Percentiles rank a stretch among this genome's conserved stretches.
phyloP scores from a whole-genome alignment of 2,888 invertebrate genomes.

The Parelbella ahira region DNA sequence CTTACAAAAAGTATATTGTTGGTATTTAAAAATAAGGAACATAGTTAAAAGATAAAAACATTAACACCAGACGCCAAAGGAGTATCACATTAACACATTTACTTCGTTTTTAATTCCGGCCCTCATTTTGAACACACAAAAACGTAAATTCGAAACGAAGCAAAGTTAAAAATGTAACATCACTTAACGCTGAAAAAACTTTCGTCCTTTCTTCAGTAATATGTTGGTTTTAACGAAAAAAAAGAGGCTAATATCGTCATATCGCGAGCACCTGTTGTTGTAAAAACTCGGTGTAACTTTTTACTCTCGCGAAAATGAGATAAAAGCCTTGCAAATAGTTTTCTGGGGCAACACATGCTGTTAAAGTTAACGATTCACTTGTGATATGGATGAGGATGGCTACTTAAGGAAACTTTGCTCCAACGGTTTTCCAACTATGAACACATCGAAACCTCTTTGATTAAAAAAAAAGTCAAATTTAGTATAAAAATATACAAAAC shows the following conservation, averaged over 20 bases:
- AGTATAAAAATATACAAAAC: too few species aligned
- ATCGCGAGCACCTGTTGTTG: conserved; percentile 73
- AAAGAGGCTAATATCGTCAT: conserved; percentile 56
- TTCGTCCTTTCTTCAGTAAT: conserved; percentile 14
- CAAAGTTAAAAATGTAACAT: conserved; percentile 20
- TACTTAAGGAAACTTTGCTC: conserved; percentile 37
- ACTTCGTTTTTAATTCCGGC: conserved; percentile 3
- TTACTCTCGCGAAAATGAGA: conserved; percentile 73
- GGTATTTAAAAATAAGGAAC: too few species aligned
- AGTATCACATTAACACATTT: too few species aligned
- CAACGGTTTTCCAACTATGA: conserved; percentile 21
- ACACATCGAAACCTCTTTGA: conserved; percentile 15
- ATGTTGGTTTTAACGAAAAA: conserved; percentile 28
- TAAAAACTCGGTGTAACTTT: conserved; percentile 68
- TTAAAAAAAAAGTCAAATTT: too few species aligned
- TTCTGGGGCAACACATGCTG: conserved; percentile 71
- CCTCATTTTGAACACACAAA: conserved; percentile 1
- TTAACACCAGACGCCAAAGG: too few species aligned
- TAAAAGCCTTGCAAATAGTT: conserved; percentile 78
- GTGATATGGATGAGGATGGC: conserved; percentile 36
- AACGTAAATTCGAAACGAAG: conserved; percentile 3
- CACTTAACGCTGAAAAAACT: conserved; percentile 12
- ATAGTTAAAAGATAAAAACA: too few species aligned
- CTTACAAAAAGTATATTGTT: too few species aligned
- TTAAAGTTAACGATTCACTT: conserved; percentile 59